phyloP scores from a whole-genome alignment of 2,888 invertebrate genomes.

The Drosophila neonasuta region DNA sequence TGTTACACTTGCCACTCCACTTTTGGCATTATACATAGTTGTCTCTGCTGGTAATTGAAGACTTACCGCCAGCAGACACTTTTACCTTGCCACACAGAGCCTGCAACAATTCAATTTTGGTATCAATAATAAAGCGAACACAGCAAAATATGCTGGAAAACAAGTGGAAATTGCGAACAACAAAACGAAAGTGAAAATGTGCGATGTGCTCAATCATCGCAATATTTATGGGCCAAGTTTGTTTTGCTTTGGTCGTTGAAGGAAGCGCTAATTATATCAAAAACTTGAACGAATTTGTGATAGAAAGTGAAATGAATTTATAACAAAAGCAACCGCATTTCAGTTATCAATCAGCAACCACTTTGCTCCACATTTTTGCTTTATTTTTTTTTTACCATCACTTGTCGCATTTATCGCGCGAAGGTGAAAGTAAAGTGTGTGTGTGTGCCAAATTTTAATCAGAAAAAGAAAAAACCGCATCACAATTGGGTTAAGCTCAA shows the following conservation, averaged over 20 bases:
- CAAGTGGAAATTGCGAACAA: slow-evolving; percentile 31
- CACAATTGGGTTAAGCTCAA: slow-evolving; percentile 71
- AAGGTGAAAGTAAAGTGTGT: slow-evolving; percentile 62
- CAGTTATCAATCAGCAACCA: slow-evolving; percentile 50
- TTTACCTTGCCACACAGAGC: slow-evolving; percentile 51
- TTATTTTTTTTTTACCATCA: background rate
- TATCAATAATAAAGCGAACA: slow-evolving; percentile 52
- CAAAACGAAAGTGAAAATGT: slow-evolving; percentile 49
- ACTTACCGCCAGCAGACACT: slow-evolving; percentile 55
- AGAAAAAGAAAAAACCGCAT: slow-evolving; percentile 33
- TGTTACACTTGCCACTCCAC: slow-evolving; percentile 52
- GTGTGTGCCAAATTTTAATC: slow-evolving; percentile 56
- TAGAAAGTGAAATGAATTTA: slow-evolving; percentile 66
- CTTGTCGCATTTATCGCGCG: slow-evolving; percentile 28
- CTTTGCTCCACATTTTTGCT: slow-evolving; percentile 6
- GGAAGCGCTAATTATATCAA: slow-evolving; percentile 70
- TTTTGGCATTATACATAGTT: slow-evolving; percentile 20
- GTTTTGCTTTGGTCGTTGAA: slow-evolving; percentile 40
- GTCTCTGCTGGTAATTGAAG: slow-evolving; percentile 50
- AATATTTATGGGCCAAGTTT: slow-evolving; percentile 42
- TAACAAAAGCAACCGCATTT: slow-evolving; percentile 30
- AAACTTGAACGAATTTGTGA: slow-evolving; percentile 22
- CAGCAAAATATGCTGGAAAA: slow-evolving; percentile 37
- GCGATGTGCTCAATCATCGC: slow-evolving; percentile 24
- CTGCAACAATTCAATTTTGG: slow-evolving; percentile 47